Base-by-base conservation (phyloP, 1,140 invertebrate species). In the Trichoplusia ni region DNA sequence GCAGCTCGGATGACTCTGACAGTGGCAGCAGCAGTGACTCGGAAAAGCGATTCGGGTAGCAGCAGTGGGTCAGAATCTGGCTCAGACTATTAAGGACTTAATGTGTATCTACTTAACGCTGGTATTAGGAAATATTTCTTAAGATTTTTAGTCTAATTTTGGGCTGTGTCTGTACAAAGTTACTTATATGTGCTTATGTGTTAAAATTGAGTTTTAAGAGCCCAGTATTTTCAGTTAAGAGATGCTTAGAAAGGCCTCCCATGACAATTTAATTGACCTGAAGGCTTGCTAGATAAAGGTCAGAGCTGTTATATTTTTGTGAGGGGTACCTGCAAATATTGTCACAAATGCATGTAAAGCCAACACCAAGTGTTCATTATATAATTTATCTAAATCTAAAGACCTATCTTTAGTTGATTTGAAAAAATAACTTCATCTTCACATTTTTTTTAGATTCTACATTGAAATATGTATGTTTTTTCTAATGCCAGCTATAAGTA, bases 11-110 rank as follows among this genome's bases (percentile, higher is more conserved):
- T 4, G 37, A 42, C 0, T 85, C 82, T 0, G 73, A 73, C 18
- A 84, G 73, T 21, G 79, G 79, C 27, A 81, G 77, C 69, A 82
- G 77, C 71, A 86, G 84, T 35, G 77, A 73, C 59, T 75, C 75
- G 0, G 86, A 83, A n/a, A 16, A 84, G 81, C 51, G 69, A 64
- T 23, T 79, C 77, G 19, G 77, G 69, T 4, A 80, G 80, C 53
- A 75, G 78, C 77, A 85, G 79, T 44, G 79, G 68, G 0, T 86
- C 84, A 0, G 79, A 72, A n/a, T 87, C 84, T 9, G 59, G 79
- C 59, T 83, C 81, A 40, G 84, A 86, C 31, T 80, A 63, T 53
- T 67, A 69, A 54, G 40, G 23, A 40, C 18, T 18, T 23, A 13
- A n/a, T 18, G 4, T 8, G 21, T 46, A 29, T 16, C 5, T 25